These are phyloP conservation scores for Hestina assimilis DNA, from an alignment of 1,140 invertebrate genomes.

Conservation along the genomic window DNA sequence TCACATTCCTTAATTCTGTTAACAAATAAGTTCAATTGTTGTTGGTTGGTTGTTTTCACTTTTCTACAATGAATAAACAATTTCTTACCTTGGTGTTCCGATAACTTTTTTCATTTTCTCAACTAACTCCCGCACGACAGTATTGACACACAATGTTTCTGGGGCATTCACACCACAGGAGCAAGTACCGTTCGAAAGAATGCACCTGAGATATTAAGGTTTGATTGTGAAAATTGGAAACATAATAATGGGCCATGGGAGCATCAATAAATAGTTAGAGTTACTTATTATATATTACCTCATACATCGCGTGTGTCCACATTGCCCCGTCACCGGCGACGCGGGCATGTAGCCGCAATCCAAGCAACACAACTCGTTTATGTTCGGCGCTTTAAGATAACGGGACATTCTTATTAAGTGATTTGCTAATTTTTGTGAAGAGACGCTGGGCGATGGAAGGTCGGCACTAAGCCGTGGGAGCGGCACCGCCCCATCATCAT, in stretches of 20 bases:
- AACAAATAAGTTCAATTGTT: no score
- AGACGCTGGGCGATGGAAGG: slow-evolving; percentile 7
- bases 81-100: slow-evolving; percentile 23
- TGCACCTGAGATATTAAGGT: slow-evolving; percentile 45
- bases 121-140: slow-evolving; percentile 38
- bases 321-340: slow-evolving; percentile 45
- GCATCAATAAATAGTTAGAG: no score
- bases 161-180: slow-evolving; percentile 37
- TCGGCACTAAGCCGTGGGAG: neutral
- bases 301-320: slow-evolving; percentile 52
- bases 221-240: no score
- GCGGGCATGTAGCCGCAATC: slow-evolving; percentile 41
- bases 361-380: slow-evolving; percentile 36
- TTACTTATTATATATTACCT: slow-evolving; percentile 32
- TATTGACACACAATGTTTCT: slow-evolving; percentile 33
- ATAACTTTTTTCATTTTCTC: slow-evolving; percentile 35
- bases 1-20: slow-evolving; percentile 1
- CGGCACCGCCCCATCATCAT: neutral
- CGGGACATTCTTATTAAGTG: slow-evolving; percentile 47
- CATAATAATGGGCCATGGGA: neutral
- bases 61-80: neutral
- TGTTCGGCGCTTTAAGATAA: slow-evolving; percentile 30
- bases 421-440: slow-evolving; percentile 34
- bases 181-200: slow-evolving; percentile 31
- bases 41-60: no score